These are phyloP conservation scores for Hirtodrosophila duncani DNA, from an alignment of 2,888 invertebrate genomes.

Conservation along the genomic window DNA sequence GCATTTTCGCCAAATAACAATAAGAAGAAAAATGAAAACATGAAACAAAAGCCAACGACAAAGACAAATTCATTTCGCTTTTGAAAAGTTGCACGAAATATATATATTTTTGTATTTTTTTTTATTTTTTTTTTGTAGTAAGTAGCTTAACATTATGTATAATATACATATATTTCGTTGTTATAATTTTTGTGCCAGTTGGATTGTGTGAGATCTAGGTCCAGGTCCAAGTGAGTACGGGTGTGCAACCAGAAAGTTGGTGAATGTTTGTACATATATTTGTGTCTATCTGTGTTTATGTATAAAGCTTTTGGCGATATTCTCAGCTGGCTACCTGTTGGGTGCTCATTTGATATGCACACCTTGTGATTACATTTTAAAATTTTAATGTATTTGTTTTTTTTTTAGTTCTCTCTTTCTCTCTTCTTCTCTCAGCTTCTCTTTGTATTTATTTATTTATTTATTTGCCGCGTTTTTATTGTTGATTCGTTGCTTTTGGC, in stretches of 20 bases:
- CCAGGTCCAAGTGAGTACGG: slow-evolving; percentile 19
- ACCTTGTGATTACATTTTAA: slow-evolving; percentile 34
- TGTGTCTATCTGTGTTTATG: slow-evolving; percentile 8
- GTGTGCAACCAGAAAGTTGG: slow-evolving; percentile 32
- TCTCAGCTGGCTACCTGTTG: slow-evolving; percentile 36
- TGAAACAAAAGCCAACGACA: too few species aligned
- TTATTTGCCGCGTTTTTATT: slow-evolving; percentile 60
- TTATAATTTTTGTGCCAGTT: slow-evolving; percentile 2
- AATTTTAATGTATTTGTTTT: background rate
- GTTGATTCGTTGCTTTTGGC: slow-evolving; percentile 59
- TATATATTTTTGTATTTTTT: too few species aligned
- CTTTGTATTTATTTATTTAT: slow-evolving; percentile 44
- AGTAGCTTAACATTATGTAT: slow-evolving; percentile 27
- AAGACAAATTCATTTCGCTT: too few species aligned
- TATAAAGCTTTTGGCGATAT: slow-evolving; percentile 13
- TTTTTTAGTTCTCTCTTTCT: background rate
- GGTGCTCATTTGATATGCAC: slow-evolving; percentile 51
- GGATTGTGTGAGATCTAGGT: slow-evolving; percentile 28
- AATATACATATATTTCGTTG: too few species aligned
- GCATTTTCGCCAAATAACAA: too few species aligned
- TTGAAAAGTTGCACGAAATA: too few species aligned
- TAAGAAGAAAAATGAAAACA: too few species aligned
- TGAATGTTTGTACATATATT: background rate
- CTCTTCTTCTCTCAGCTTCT: background rate
- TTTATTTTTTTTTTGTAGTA: too few species aligned